Base-by-base conservation (phyloP, 2,797 vertebrate species). In the Pterois miles region DNA sequence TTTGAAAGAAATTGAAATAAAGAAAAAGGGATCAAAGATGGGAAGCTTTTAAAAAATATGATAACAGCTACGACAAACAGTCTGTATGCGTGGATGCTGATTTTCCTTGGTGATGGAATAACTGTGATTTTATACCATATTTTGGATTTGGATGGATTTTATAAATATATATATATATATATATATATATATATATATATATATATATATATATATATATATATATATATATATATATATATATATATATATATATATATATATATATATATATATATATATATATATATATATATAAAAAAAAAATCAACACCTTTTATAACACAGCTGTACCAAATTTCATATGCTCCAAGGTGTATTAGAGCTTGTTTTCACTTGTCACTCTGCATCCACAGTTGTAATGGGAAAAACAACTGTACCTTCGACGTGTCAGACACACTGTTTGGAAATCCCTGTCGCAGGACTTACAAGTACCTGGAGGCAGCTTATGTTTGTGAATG, bases 391-490 rank as follows among this genome's bases (percentile, higher is more conserved):
- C 59, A 73, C 85, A 92, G 91, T 1, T 92, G 90, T n/a, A 81
- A 88, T 8, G 85, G 88, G 20, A 76, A 79, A 63, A 87, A 75
- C 38, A 72, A 22, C 58, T 93, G 92, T 18, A 52, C 9, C 1
- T 9, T 93, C 64, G 1, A 0, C 2, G 84, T 20, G 0, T 25
- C 0, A 9, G 85, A 31, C 76, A 38, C 65, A 0, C 33, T 78
- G 56, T 86, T 93, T 66, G 81, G 82, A 54, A 81, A 93, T 10
- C 83, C 88, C 7, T 92, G 90, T 13, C 0, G 0, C 0, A 72
- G 82, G 20, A 93, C 81, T 5, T 84, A 73, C 63, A 93, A 93
- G 77, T 92, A 92, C 86, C 82, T 91, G 64, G 82, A 91, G 65
- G 53, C 90, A 68, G 60, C 86, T 23, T 93, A 91, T 31, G 1